phyloP scores from a whole-genome alignment of 2,113 vertebrate genomes.

The Pica pica region DNA sequence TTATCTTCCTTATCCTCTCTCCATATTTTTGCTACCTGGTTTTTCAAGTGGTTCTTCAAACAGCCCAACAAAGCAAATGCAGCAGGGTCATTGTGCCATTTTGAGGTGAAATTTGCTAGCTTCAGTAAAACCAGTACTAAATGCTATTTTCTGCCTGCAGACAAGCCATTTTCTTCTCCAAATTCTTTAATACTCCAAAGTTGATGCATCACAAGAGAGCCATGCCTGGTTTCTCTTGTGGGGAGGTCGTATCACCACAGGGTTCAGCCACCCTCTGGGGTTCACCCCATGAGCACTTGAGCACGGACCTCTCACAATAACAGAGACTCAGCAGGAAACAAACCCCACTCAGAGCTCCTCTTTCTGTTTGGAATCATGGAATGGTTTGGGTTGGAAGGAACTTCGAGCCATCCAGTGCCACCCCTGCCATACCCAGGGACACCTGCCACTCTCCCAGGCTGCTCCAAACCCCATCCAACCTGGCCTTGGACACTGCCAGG shows the following conservation, averaged over 20 bases:
- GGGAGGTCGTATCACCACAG: not conserved
- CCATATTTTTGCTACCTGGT: not conserved
- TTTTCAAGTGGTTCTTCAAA: not conserved
- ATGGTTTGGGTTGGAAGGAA: not conserved
- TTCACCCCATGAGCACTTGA: not conserved
- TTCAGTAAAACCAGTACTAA: not conserved
- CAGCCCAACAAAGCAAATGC: not conserved
- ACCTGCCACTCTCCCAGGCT: fast-evolving
- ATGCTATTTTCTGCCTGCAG: not conserved
- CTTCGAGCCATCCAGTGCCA: not conserved
- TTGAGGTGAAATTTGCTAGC: not conserved
- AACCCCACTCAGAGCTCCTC: not conserved
- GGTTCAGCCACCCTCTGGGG: not conserved
- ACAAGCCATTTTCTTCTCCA: not conserved
- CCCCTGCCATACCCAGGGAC: not conserved
- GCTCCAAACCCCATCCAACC: fast-evolving
- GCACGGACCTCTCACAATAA: not conserved
- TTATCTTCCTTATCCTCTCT: not conserved
- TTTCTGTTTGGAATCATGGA: not conserved
- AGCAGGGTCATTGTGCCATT: not conserved
- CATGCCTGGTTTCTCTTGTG: not conserved
- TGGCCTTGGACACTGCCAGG: not conserved
- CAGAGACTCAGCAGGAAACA: not conserved
- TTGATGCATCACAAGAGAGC: not conserved
- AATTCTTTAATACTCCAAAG: not conserved